Base-by-base conservation (phyloP, 1,140 invertebrate species). In the Protaetia brevitarsis region DNA sequence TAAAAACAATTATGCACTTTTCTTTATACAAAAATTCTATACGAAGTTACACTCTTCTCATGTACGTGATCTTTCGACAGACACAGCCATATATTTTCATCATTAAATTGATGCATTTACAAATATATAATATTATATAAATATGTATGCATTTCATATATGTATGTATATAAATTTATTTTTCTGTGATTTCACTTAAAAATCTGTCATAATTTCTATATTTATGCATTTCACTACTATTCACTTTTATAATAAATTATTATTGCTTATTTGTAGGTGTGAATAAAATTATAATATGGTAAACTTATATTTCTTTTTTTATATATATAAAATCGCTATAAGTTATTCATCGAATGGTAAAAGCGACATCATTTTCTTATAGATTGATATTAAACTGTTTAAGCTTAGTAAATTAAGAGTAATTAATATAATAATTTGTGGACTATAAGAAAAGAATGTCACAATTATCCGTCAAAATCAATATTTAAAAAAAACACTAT, bases 151-250 rank as follows among this genome's bases (percentile, higher is more conserved):
- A 13, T 23, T 23, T 51, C 41, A 51, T 51, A 23, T 51, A 51
- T 51, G 26, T 51, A 51, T 51, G 26, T 23, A 51, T 37, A 51
- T n/a, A 51, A 51, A 23, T 51, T 51, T 51, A 13, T 29, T 29
- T 59, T 59, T 59, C 57, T 59, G 57, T 59, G 57, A 59, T 59
- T 59, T 59, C 29, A 28, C 29, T 59, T 59, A 59, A 51, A 23
- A 51, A 23, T 51, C 41, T 51, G 41, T 51, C 57, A 59, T 29
- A 59, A 59, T 59, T 29, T 59, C 26, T 59, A 59, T 59, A 27
- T n/a, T n/a, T 59, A 59, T 59, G 29, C 26, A 51, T 51, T 51
- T 51, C 41, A 51, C 41, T 51, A 51, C 41, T 23, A 51, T 51
- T 51, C 29, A n/a, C 11, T 31, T 59, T 13, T 31, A 29, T 29